Evolutionary conservation across 2,888 invertebrate species (phyloP), one percentile per base, ranked within the genome.

Genomic region (Acleris holmiana): DNA sequence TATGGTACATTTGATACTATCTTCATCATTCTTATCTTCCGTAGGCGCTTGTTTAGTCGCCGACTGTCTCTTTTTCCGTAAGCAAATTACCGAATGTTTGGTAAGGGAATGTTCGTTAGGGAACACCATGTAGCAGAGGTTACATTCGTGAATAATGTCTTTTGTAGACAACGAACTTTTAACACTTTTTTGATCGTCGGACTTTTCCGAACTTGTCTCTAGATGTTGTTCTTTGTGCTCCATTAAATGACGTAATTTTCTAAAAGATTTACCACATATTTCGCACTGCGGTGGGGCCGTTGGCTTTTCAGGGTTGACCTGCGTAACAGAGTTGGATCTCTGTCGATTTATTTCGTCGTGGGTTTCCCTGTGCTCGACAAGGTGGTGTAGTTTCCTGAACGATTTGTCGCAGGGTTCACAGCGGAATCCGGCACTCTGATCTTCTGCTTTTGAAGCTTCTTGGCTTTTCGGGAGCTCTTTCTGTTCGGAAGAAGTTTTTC

Each of bases 381-480:
- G 79, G 73, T 93, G 93, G 68, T 93, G 93, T 7, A 93, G 72
- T 71, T 93, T 93, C 66, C 93, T 84, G 66, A 93, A 93, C 0
- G 93, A 93, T 69, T 93, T 93, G 61, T 93, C 93, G 53, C 93
- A 93, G 10, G 89, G 90, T 67, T 93, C 93, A 62, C 93, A 93
- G 6, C 93, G 85, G 71, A 93, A 93, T 4, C 87, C 93, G 8
- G 91, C 86, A 64, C 85, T 87, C 7, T 80, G 75, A 61, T 91
- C 91, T 19, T 89, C 88, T n/a, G 58, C 75, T 69, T 85, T 88
- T 8, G 73, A 53, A 50, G 66, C 64, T 51, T 67, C 68, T 2
- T 75, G 73, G 44, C 77, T 78, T 72, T 83, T 87, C 4, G 71
- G 69, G 66, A 69, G 61, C 74, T 85, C 89, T 23, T 66, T 76